Percentiles rank a stretch among this genome's conserved stretches.
These are phyloP conservation scores for Amphibalanus amphitrite DNA, from an alignment of 1,140 invertebrate genomes.

Conservation along the genomic window DNA sequence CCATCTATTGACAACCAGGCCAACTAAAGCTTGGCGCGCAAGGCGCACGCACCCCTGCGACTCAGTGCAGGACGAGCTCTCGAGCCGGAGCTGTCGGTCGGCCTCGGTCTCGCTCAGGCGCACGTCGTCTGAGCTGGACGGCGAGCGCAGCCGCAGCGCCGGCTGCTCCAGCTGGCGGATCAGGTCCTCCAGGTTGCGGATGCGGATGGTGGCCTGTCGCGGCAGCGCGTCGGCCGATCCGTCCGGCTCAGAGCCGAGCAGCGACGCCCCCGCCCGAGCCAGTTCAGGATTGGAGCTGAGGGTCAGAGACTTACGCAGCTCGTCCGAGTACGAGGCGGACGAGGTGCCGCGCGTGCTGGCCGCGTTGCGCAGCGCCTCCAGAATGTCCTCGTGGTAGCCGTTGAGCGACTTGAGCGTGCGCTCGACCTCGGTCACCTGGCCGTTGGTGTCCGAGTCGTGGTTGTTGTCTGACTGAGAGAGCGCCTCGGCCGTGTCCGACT, in stretches of 20 bases:
- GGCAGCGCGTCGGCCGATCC: slow-evolving; percentile 23
- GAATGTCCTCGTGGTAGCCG: slow-evolving; percentile 80
- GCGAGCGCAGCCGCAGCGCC: slow-evolving; percentile 67
- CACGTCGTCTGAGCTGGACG: slow-evolving; percentile 68
- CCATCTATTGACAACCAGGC: background rate
- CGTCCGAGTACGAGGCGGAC: slow-evolving; percentile 18
- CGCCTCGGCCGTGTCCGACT: slow-evolving; percentile 48
- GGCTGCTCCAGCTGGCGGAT: slow-evolving; percentile 79
- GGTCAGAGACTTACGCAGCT: slow-evolving; percentile 18
- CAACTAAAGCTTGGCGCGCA: background rate
- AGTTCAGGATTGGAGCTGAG: slow-evolving; percentile 20
- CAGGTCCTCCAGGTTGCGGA: slow-evolving; percentile 75
- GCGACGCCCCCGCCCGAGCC: slow-evolving; percentile 21
- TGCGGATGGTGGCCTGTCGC: slow-evolving; percentile 36
- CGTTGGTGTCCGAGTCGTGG: slow-evolving; percentile 18
- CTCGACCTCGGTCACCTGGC: slow-evolving; percentile 43
- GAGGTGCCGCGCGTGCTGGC: slow-evolving; percentile 36
- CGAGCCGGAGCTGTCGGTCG: slow-evolving; percentile 68
- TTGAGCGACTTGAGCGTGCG: slow-evolving; percentile 65
- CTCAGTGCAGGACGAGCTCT: slow-evolving; percentile 55
- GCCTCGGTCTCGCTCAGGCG: slow-evolving; percentile 78
- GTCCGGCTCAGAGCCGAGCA: slow-evolving; percentile 13
- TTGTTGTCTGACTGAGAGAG: slow-evolving; percentile 45
- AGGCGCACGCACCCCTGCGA: slow-evolving; percentile 42
- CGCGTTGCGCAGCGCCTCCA: slow-evolving; percentile 66